Evolutionary conservation across 1,140 invertebrate species (phyloP).

Genomic region (Muscidifurax raptorellus): DNA sequence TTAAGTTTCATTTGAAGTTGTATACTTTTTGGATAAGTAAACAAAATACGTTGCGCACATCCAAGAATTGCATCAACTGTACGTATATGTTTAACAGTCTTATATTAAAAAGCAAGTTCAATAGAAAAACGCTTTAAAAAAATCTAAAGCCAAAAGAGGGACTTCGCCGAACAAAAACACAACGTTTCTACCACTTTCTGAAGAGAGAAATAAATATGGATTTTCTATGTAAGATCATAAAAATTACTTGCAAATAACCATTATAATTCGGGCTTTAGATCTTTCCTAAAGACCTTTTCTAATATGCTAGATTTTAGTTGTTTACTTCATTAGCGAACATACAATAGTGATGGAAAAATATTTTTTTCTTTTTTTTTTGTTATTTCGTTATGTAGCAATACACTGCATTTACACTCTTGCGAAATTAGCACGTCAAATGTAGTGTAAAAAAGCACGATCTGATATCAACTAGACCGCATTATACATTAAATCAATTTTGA

Average conservation of each 20-base stretch:
- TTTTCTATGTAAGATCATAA: constrained; percentile 9
- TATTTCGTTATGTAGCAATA: not conserved
- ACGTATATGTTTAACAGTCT: constrained; percentile 37
- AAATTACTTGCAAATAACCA: not conserved
- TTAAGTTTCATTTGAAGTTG: constrained; percentile 1
- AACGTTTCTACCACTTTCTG: not conserved
- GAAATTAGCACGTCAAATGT: constrained; percentile 11
- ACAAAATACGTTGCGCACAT: constrained; percentile 6
- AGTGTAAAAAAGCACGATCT: not conserved
- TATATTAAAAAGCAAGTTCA: constrained; percentile 6
- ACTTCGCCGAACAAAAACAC: not conserved
- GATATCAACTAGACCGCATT: not conserved
- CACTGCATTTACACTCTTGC: not conserved
- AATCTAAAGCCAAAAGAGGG: no score
- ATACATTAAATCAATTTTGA: not conserved
- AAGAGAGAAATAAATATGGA: constrained; percentile 10
- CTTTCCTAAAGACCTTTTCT: not conserved
- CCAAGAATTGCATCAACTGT: constrained; percentile 14
- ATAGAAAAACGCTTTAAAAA: not conserved
- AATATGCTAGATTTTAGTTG: not conserved
- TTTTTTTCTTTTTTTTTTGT: not conserved
- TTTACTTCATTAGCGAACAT: not conserved
- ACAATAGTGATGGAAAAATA: not conserved
- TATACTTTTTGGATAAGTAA: constrained; percentile 2
- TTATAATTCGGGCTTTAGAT: not conserved